These are phyloP conservation scores for Drosophila persimilis DNA, from an alignment of 1,140 invertebrate genomes.

Conservation along the genomic window DNA sequence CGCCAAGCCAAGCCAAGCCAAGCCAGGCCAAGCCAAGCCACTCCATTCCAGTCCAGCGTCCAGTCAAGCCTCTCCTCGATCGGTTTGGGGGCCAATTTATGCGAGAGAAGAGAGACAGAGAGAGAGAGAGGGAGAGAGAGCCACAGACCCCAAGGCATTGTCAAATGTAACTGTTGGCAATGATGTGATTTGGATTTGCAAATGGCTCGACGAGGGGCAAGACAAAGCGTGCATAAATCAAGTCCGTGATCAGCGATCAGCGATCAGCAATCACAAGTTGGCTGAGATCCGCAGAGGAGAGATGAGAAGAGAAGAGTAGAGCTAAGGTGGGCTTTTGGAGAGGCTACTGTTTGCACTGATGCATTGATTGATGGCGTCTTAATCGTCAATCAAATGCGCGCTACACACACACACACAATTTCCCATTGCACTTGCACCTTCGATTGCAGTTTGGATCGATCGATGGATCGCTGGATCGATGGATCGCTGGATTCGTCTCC, in stretches of 20 bases:
- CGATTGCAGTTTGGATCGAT: constrained; percentile 27
- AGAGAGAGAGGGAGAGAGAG: constrained; percentile 36
- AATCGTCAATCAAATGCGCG: constrained; percentile 81
- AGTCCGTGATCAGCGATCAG: constrained; percentile 51
- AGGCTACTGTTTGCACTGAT: constrained; percentile 61
- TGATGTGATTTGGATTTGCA: constrained; percentile 81
- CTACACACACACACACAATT: constrained; percentile 70
- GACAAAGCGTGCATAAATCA: constrained; percentile 79
- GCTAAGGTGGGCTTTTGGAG: constrained; percentile 6
- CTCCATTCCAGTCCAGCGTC: no score
- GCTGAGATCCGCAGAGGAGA: constrained; percentile 11
- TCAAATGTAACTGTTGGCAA: constrained; percentile 75
- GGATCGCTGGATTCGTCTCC: constrained; percentile 35
- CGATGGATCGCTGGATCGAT: constrained; percentile 40
- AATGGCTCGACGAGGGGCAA: constrained; percentile 61
- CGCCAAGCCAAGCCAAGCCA: constrained; percentile 34
- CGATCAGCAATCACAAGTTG: constrained; percentile 44
- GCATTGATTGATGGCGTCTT: constrained; percentile 82
- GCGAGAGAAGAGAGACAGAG: constrained; percentile 40
- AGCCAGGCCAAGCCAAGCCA: neutral
- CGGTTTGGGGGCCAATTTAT: constrained; percentile 68
- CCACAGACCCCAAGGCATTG: constrained; percentile 67
- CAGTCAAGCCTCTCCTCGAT: constrained; percentile 6
- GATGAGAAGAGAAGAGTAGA: constrained; percentile 17
- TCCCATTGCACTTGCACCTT: constrained; percentile 60